Evolutionary conservation across 2,797 vertebrate species (phyloP).

Genomic region (Manis crassicaudata): DNA sequence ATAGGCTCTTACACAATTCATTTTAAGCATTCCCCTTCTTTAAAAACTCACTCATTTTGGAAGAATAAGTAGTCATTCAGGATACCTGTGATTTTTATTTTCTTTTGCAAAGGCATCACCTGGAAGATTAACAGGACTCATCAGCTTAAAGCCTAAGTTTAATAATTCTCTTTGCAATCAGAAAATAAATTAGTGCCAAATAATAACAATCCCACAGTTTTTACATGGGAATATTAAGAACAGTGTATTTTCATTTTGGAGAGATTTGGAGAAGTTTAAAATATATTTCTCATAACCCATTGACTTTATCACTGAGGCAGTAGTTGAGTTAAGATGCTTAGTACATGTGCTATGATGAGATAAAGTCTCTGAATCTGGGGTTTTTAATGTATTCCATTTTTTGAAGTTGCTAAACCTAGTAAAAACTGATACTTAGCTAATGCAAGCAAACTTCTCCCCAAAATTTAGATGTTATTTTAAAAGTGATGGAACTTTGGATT

Average conservation of each 20-base stretch:
- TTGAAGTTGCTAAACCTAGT: constrained; percentile 28
- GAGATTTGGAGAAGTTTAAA: constrained; percentile 11
- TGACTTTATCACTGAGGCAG: constrained; percentile 44
- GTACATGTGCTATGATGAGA: not conserved
- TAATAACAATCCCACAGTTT: constrained; percentile 42
- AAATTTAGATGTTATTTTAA: constrained; percentile 49
- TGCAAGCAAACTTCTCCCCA: constrained; percentile 31
- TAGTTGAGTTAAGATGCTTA: not conserved
- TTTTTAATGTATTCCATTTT: constrained; percentile 1
- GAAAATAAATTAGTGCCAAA: not conserved
- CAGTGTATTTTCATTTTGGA: not conserved
- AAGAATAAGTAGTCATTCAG: constrained; percentile 31
- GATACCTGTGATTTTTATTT: not conserved
- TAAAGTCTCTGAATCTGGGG: constrained; percentile 45
- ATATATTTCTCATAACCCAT: constrained; percentile 13
- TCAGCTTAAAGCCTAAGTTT: constrained; percentile 59
- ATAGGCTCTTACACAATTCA: constrained; percentile 65
- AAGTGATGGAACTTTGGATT: constrained; percentile 36
- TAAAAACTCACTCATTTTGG: constrained; percentile 31
- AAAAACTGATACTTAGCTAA: constrained; percentile 50
- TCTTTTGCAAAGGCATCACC: constrained; percentile 41
- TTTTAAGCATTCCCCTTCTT: constrained; percentile 65
- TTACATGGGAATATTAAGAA: constrained; percentile 19
- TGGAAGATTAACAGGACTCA: constrained; percentile 71
- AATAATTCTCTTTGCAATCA: constrained; percentile 53